phyloP scores from a whole-genome alignment of 2,113 vertebrate species.

The Tonatia bakeri region DNA sequence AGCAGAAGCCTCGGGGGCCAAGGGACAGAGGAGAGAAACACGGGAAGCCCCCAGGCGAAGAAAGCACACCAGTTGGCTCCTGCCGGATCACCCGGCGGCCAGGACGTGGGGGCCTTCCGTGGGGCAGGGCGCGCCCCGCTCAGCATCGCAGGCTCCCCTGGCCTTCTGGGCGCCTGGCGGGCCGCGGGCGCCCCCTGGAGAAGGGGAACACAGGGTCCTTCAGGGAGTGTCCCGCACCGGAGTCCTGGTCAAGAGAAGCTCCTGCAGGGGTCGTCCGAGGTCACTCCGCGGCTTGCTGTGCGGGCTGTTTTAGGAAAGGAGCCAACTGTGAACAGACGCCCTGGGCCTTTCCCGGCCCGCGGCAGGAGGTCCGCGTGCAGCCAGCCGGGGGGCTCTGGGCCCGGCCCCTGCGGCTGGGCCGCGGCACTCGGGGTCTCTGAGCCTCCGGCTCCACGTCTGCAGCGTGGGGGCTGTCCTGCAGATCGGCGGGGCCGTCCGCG shows the following conservation, averaged over 20 bases:
- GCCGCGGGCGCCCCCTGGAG: background rate
- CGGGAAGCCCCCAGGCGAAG: background rate
- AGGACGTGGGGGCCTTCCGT: no score
- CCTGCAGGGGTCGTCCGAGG: background rate
- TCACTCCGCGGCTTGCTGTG: background rate
- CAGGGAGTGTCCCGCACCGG: background rate
- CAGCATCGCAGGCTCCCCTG: background rate
- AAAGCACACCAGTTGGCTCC: background rate
- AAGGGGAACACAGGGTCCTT: no score
- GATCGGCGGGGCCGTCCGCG: background rate
- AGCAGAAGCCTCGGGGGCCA: background rate
- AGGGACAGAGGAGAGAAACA: no score
- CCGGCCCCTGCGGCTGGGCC: no score
- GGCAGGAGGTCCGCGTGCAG: no score
- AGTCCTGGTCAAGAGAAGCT: no score
- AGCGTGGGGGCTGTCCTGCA: background rate
- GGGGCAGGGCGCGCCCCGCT: background rate
- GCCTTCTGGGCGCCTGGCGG: background rate
- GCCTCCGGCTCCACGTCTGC: background rate
- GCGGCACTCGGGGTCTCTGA: no score
- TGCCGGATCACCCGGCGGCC: no score
- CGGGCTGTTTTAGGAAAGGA: background rate
- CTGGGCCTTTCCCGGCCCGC: rapidly evolving
- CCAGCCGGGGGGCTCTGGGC: no score
- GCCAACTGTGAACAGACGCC: background rate